These are phyloP conservation scores for Sylvia borin DNA, from an alignment of 2,797 vertebrate genomes.

Conservation along the genomic window DNA sequence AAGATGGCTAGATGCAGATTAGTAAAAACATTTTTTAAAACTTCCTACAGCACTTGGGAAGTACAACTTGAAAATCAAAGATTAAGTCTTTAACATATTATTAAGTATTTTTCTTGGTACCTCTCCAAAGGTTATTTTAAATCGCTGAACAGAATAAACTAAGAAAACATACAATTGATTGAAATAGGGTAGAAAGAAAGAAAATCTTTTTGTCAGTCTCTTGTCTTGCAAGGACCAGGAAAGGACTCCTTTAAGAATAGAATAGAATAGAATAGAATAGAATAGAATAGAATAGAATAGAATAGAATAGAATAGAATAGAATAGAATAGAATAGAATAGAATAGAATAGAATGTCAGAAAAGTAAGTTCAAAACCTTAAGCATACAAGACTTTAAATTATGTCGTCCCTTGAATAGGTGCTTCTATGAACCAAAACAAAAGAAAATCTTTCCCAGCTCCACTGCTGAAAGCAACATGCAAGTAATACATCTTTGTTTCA, in stretches of 20 bases:
- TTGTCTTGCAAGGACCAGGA: neutral
- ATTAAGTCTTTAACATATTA: neutral
- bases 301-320: neutral
- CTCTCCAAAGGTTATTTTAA: neutral
- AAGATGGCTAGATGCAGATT: neutral
- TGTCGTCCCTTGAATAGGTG: neutral
- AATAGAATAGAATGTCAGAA: neutral
- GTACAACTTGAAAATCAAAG: neutral
- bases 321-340: neutral
- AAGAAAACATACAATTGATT: neutral
- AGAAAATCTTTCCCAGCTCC: neutral
- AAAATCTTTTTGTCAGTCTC: neutral
- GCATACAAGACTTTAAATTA: neutral
- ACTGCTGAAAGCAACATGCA: neutral
- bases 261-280: neutral
- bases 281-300: neutral
- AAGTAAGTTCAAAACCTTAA: neutral
- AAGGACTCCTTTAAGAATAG: neutral
- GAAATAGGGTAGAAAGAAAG: neutral
- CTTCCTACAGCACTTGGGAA: neutral
- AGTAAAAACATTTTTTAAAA: neutral
- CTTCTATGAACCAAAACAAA: neutral
- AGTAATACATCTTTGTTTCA: neutral
- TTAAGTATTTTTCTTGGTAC: conserved; percentile 1
- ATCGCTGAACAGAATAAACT: neutral